Conservation (phyloP, 53 echinoderm and acorn worm species). For the Stichopus horrens region DNA sequence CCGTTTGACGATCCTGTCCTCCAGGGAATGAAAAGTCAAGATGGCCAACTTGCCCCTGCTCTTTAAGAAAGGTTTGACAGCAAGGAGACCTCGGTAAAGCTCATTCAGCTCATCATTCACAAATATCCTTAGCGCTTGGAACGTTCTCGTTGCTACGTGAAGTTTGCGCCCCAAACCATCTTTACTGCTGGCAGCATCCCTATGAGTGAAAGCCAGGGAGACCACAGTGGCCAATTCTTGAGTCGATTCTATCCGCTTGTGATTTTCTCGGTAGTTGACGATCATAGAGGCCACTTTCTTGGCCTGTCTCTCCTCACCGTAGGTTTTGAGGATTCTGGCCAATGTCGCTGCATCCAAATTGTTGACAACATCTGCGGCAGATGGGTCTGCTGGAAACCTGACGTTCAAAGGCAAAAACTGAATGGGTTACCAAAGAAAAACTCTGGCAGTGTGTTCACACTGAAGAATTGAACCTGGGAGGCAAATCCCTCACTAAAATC, state of each 20-base stretch:
- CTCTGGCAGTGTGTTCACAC: background rate
- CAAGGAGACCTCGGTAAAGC: slow-evolving; percentile 60
- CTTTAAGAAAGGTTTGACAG: slow-evolving; percentile 53
- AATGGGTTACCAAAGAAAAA: background rate
- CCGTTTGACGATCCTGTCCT: slow-evolving; percentile 89
- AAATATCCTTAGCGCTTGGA: slow-evolving; percentile 83
- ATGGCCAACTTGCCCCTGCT: slow-evolving; percentile 78
- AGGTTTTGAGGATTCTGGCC: slow-evolving; percentile 71
- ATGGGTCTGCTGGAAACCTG: slow-evolving; percentile 75
- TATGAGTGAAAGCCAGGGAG: slow-evolving; percentile 71
- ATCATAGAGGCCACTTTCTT: slow-evolving; percentile 76
- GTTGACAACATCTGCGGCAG: slow-evolving; percentile 94
- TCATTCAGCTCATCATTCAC: slow-evolving; percentile 92
- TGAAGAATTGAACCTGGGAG: too few species aligned
- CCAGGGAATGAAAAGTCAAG: slow-evolving; percentile 85
- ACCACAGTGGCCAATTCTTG: slow-evolving; percentile 71
- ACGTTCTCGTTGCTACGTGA: slow-evolving; percentile 84
- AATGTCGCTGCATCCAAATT: slow-evolving; percentile 65
- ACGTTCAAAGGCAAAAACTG: background rate
- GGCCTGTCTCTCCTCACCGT: slow-evolving; percentile 80
- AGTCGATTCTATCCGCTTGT: slow-evolving; percentile 72
- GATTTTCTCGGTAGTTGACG: slow-evolving; percentile 80
- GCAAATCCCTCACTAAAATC: too few species aligned
- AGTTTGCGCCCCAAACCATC: slow-evolving; percentile 71
- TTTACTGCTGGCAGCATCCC: slow-evolving; percentile 50